A percentile compares a stretch with the other conserved stretches of the same genome.
phyloP scores from a whole-genome alignment of 2,797 vertebrate genomes.

The Peromyscus eremicus region DNA sequence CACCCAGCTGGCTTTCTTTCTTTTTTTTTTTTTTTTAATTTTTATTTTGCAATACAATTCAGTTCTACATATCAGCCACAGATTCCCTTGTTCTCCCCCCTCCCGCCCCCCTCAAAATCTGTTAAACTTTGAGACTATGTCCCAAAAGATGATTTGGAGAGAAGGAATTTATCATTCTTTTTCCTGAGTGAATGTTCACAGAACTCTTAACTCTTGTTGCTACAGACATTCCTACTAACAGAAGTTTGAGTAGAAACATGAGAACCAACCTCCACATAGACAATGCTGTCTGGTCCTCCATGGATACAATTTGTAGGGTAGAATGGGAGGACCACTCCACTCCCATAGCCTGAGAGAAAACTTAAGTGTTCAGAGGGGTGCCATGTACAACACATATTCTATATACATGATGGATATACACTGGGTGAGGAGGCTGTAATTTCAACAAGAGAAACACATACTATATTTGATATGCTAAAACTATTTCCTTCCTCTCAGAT shows the following conservation, averaged over 20 bases:
- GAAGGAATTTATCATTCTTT: neutral
- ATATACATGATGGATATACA: too few relatives aligned
- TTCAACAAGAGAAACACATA: neutral
- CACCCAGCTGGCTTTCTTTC: too few relatives aligned
- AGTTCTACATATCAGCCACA: too few relatives aligned
- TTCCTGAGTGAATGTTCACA: neutral
- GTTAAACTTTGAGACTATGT: neutral
- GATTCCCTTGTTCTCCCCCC: too few relatives aligned
- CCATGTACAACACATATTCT: neutral
- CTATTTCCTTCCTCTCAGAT: neutral
- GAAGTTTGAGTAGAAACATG: neutral
- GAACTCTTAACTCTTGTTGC: neutral
- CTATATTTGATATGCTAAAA: slow-evolving; percentile 38
- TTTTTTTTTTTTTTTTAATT: too few relatives aligned
- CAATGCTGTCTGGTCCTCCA: accelerated
- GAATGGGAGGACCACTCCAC: neutral
- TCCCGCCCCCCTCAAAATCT: too few relatives aligned
- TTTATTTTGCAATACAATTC: too few relatives aligned
- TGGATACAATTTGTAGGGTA: neutral
- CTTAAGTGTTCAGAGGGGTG: neutral
- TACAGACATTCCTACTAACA: neutral
- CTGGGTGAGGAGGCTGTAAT: neutral
- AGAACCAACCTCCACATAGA: neutral
- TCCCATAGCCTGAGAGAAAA: neutral
- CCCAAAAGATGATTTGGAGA: neutral